Evolutionary conservation across 2,888 invertebrate species (phyloP).

Genomic region (Euproctis similis): DNA sequence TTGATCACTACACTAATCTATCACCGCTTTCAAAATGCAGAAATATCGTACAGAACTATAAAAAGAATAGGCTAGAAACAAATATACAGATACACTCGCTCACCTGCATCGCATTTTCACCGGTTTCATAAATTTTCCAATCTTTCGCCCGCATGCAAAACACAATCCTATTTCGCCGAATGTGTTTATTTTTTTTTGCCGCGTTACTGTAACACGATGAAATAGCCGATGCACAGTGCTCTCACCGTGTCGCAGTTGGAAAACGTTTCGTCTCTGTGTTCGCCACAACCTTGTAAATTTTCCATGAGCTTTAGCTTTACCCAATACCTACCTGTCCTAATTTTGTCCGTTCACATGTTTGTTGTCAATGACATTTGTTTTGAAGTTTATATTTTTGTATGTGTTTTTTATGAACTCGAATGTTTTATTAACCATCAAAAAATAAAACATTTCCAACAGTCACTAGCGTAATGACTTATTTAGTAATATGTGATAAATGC

Average conservation of each 20-base stretch:
- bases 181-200: slow-evolving; percentile 20
- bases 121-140: slow-evolving; percentile 4
- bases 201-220: slow-evolving; percentile 10
- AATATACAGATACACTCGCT: background rate
- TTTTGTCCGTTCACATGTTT: slow-evolving; percentile 8
- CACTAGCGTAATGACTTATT: no score
- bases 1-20: no score
- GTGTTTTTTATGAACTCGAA: no score
- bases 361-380: slow-evolving; percentile 10
- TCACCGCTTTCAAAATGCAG: no score
- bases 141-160: slow-evolving; percentile 6
- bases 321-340: slow-evolving; percentile 7
- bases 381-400: no score
- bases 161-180: slow-evolving; percentile 12
- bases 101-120: background rate
- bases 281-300: slow-evolving; percentile 11
- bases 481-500: no score
- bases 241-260: slow-evolving; percentile 6
- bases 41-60: no score
- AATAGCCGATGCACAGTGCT: slow-evolving; percentile 16
- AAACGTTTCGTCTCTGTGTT: slow-evolving; percentile 7
- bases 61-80: no score
- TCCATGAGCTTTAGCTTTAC: slow-evolving; percentile 16
- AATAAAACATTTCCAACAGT: no score
- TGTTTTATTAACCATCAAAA: no score